Base-by-base conservation (phyloP, 2,113 vertebrate genomes). In the Crotalus viridis region DNA sequence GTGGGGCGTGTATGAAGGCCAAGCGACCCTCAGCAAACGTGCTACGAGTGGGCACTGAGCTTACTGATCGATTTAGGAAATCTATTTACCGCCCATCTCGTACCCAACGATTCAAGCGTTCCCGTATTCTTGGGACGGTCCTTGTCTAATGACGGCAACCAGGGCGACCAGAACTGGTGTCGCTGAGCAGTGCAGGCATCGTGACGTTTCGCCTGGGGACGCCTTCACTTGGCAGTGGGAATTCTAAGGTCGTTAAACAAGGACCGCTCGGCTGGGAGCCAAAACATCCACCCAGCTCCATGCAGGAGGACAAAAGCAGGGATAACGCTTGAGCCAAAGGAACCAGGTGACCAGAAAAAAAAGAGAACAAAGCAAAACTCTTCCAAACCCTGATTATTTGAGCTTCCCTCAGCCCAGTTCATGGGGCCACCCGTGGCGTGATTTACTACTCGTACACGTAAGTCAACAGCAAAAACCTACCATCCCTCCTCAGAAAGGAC, bases 341-440 rank as follows among this genome's bases (percentile, higher is more conserved):
- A 55, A 13, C 54, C 55, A 19, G 55, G 55, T 56, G 55, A 19
- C 55, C 55, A 13, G 15, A 0, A 19, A 56, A 17, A 56, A 48
- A 7, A 8, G 48, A 17, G 3, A 56, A 17, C 55, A 5, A 56
- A 19, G 55, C 55, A 21, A 56, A 56, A 19, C 55, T 56, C 55
- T 56, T 56, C 55, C 55, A 56, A 56, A 56, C 4, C 4, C 55
- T 1, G 17, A 56, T 19, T 0, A 19, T 19, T 56, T 17, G 13
- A 55, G 15, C 54, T 55, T 55, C 54, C 54, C 15, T 55, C 55
- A 4, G 15, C 15, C 15, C 17, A 56, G 55, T 56, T 56, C 55
- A 19, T 0, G 15, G 55, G 15, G 55, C 55, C 55, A 3, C 5
- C 4, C 17, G 4, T 19, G 5, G 4, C 3, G 3, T 0, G 55